Percentiles rank a stretch among this genome's conserved stretches.
Conservation (phyloP, 2,888 invertebrate genomes). For the Sycophila texana region DNA sequence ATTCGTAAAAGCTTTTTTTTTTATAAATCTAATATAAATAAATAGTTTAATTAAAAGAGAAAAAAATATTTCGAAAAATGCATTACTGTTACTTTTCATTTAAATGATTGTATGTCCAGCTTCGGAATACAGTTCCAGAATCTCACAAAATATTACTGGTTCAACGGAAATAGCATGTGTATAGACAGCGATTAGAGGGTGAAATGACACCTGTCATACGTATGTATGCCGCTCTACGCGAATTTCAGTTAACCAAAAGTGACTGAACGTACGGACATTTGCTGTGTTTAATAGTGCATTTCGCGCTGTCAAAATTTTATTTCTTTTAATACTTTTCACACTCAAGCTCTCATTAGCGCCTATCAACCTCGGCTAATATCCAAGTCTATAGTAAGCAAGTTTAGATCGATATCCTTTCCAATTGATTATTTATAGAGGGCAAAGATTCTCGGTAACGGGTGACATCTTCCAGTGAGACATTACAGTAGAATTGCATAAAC, state of each 20-base stretch:
- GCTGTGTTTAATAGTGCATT: too few relatives aligned
- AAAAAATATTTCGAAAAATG: not conserved
- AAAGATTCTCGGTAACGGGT: too few relatives aligned
- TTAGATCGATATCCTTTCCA: too few relatives aligned
- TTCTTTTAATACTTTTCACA: too few relatives aligned
- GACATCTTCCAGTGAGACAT: too few relatives aligned
- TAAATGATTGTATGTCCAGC: not conserved
- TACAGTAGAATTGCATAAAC: too few relatives aligned
- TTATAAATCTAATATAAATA: not conserved
- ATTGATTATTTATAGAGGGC: too few relatives aligned
- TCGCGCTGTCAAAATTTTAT: too few relatives aligned
- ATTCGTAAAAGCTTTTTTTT: too few relatives aligned
- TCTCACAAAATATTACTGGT: not conserved
- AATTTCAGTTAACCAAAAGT: not conserved
- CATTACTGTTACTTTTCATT: not conserved
- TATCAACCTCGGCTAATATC: too few relatives aligned
- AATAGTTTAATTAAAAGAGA: not conserved
- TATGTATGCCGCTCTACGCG: not conserved
- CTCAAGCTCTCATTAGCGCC: too few relatives aligned
- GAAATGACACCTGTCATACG: constrained; percentile 2
- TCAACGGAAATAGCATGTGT: constrained; percentile 13
- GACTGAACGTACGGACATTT: not conserved
- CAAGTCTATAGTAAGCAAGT: too few relatives aligned
- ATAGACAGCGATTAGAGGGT: constrained; percentile 11
- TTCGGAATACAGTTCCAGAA: not conserved